Evolutionary conservation across 1,140 invertebrate species (phyloP), one percentile per base, ranked within the genome.

Genomic region (Bombus breviceps): DNA sequence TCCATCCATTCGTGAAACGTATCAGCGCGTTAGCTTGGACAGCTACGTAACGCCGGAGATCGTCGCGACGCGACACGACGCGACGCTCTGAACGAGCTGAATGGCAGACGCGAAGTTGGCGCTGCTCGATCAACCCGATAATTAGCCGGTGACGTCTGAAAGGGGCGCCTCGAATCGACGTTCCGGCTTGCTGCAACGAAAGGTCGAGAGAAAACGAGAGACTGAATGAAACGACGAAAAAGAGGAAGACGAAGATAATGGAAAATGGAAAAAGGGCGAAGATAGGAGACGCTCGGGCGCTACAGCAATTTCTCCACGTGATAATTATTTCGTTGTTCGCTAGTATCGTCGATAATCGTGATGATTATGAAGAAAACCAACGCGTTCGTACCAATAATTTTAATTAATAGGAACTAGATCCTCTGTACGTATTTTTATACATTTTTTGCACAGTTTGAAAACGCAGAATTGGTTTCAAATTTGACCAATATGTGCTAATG

Each of bases 101-200:
- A 71, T 71, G 66, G 66, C 34, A 81, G 78, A 71, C 78, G 68
- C 66, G 66, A 81, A 41, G 43, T 81, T 71, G 62, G 74, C 79
- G 85, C 59, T 39, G 75, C 53, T 82, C 47, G 87, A 88, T 87
- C 75, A 71, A 64, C 69, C 75, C 68, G 59, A 80, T 87, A 87
- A 88, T 88, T 88, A 86, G 87, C 81, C 75, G 64, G 66, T 87
- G 78, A 88, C 62, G 73, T 39, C 39, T 81, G 59, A 83, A 76
- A 83, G 74, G 69, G 64, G 64, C 74, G 74, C 57, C 43, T 6
- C 32, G 74, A 28, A 59, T 18, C 53, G 74, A 39, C 34, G 53
- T 37, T 22, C n/a, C 39, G 22, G 25, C 3, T 53, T 32, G 18
- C 47, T 32, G 34, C 37, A 3, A 10, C 13, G 25, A 12, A 37